Evolutionary conservation across 2,888 invertebrate genomes (phyloP).

Genomic region (Dicycla oo): DNA sequence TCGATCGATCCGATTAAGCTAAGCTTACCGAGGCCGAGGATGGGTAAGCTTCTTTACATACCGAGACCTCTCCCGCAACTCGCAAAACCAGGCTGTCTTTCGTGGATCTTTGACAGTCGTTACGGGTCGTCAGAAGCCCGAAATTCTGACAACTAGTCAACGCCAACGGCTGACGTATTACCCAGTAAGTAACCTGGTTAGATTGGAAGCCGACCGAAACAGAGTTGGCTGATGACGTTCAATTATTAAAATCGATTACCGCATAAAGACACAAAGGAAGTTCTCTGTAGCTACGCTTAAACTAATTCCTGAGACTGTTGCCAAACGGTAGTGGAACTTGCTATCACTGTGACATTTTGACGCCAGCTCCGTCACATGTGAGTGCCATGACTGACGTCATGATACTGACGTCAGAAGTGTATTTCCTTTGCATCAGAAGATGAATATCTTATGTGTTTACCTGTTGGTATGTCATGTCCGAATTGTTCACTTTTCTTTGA

Average conservation of each 20-base stretch:
- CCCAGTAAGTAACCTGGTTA: background rate
- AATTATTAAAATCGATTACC: constrained; percentile 3
- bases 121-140: background rate
- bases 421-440: constrained; percentile 18
- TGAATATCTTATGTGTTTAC: constrained; percentile 5
- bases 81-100: background rate
- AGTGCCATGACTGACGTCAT: background rate
- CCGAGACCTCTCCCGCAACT: background rate
- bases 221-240: background rate
- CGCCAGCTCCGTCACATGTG: constrained; percentile 44
- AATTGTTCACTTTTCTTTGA: background rate
- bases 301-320: constrained; percentile 16
- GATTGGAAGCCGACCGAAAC: background rate
- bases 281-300: constrained; percentile 4
- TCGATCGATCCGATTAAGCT: background rate
- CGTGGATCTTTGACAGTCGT: background rate
- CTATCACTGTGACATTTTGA: constrained; percentile 45
- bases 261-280: background rate
- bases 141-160: background rate
- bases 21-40: background rate
- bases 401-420: constrained; percentile 4
- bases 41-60: background rate
- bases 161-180: background rate
- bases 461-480: background rate
- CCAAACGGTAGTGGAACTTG: constrained; percentile 51